Conservation (phyloP, 2,113 vertebrate species). For the Serilophus lunatus region DNA sequence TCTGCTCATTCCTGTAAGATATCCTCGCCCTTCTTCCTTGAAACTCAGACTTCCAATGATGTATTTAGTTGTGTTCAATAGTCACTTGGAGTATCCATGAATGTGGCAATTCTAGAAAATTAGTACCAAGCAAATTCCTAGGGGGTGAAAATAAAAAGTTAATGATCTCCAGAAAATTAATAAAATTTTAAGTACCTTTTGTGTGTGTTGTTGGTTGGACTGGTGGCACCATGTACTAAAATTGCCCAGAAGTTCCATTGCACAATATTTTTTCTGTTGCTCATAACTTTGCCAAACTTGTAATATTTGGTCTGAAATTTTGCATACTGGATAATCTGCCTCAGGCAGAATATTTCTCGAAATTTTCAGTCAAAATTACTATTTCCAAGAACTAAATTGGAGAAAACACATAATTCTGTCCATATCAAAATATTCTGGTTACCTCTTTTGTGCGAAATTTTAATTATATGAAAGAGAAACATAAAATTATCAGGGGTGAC, state of each 20-base stretch:
- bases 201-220: background rate
- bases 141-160: background rate
- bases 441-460: background rate
- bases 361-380: constrained; percentile 5
- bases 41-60: background rate
- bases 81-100: background rate
- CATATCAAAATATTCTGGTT: constrained; percentile 1
- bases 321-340: background rate
- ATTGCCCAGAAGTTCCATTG: constrained; percentile 21
- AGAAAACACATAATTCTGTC: background rate
- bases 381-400: constrained; percentile 16
- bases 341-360: constrained; percentile 17
- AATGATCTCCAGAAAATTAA: background rate
- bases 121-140: background rate
- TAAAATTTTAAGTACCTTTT: background rate
- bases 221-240: background rate
- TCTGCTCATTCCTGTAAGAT: background rate
- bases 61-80: background rate
- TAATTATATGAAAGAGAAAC: background rate
- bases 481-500: background rate
- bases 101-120: background rate
- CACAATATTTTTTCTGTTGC: background rate
- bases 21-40: background rate
- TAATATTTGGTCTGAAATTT: constrained; percentile 28
- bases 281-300: background rate